phyloP scores from a whole-genome alignment of 2,113 vertebrate species.

The Charina bottae region DNA sequence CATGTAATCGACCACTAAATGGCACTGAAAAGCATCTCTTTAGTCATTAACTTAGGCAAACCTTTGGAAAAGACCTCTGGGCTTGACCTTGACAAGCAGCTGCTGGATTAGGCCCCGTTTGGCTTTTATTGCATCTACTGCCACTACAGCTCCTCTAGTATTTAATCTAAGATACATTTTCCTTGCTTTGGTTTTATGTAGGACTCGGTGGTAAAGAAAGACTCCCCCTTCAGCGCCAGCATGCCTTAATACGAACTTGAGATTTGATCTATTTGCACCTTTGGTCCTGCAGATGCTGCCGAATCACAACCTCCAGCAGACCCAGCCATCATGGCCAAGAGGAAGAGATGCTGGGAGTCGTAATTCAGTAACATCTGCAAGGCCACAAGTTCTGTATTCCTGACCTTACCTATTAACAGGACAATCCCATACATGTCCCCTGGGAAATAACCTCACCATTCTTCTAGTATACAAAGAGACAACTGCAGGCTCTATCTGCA shows the following conservation, averaged over 20 bases:
- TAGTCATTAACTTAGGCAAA: background rate
- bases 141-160: background rate
- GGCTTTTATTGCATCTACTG: background rate
- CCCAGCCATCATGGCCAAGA: background rate
- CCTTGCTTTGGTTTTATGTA: background rate
- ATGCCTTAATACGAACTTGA: background rate
- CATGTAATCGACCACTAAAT: background rate
- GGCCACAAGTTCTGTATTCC: background rate
- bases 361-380: background rate
- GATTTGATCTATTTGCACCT: background rate
- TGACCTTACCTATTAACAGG: background rate
- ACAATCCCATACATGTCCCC: background rate
- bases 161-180: background rate
- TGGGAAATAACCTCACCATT: background rate
- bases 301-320: background rate
- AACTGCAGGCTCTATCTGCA: too few relatives aligned
- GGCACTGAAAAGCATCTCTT: background rate
- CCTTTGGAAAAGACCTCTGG: background rate
- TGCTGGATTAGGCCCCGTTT: background rate
- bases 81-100: background rate
- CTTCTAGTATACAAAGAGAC: background rate
- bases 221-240: background rate
- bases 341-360: background rate
- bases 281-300: background rate
- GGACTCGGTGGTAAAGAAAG: background rate